Base-by-base conservation (phyloP, 1,140 invertebrate species). In the Melanaphis sacchari region DNA sequence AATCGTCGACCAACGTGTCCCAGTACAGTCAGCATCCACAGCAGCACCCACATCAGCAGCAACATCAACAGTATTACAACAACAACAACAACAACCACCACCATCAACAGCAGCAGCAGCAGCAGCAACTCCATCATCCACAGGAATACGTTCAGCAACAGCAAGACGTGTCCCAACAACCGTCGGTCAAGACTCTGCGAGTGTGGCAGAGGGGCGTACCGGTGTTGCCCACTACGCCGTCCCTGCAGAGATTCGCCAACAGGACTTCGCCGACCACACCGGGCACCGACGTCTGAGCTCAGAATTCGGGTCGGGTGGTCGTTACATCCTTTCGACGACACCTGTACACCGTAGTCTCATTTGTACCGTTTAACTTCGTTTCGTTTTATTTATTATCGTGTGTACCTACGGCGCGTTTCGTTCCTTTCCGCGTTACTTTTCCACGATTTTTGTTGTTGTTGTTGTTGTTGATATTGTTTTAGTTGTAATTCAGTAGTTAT, bases 191-290 rank as follows among this genome's bases (percentile, higher is more conserved):
- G 92, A 94, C 94, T 22, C 90, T 94, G 49, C 87, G 94, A 66
- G 93, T 94, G 66, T 94, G 94, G 94, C 93, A 94, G 90, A 46
- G 94, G 52, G 94, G 94, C 91, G 94, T 94, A 38, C 94, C 94
- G 36, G 94, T 94, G 41, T 93, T 94, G 46, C 94, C 94, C 18
- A 94, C 94, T 15, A 93, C 93, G 92, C 89, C 88, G 88, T 90
- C 92, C 87, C 91, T 89, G 88, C 94, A 93, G 21, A 89, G 92
- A 40, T 90, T 90, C 24, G 88, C 92, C 31, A 90, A 90, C 40
- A 90, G 84, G 52, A 81, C 52, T 9, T 93, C 87, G 40, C 93
- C 84, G 5, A 93, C 40, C 36, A 59, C 93, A 7, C 93, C 93
- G 40, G 91, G 91, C n/a, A 93, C 91, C 2, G 91, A 93, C 91